A percentile compares a stretch with the other conserved stretches of the same genome.
Evolutionary conservation across 2,113 vertebrate species (phyloP).

Genomic region (Rostratula benghalensis): DNA sequence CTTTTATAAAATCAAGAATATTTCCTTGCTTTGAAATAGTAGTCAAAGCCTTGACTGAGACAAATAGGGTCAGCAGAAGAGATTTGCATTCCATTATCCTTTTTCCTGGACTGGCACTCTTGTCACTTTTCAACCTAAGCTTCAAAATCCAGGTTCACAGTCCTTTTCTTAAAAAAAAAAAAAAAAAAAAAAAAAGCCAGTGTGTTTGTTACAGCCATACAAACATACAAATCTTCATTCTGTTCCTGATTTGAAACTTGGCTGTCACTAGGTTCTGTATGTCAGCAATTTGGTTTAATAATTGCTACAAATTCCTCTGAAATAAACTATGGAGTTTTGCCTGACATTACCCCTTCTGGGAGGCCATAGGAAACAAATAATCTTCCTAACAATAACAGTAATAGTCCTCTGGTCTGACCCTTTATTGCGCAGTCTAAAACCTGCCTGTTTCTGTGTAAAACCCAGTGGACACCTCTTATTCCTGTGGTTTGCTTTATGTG

Average conservation of each 20-base stretch:
- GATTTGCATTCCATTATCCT: neutral
- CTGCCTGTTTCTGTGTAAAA: neutral
- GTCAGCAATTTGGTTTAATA: neutral
- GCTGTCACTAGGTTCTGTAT: neutral
- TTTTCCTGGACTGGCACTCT: neutral
- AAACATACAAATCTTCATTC: neutral
- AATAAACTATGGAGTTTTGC: neutral
- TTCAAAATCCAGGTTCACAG: neutral
- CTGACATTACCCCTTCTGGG: neutral
- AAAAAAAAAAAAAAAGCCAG: neutral
- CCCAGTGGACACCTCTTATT: neutral
- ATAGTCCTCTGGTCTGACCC: neutral
- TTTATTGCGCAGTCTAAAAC: neutral
- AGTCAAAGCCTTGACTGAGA: neutral
- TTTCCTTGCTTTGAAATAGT: neutral
- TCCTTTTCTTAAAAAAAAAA: neutral
- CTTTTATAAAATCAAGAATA: neutral
- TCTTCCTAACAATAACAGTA: conserved; percentile 19
- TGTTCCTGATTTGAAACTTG: neutral
- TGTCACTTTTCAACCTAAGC: neutral
- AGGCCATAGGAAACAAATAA: conserved; percentile 42
- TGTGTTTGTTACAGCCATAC: neutral
- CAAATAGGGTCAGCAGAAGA: neutral
- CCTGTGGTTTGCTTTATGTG: neutral
- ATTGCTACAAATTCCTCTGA: conserved; percentile 9